A percentile compares a stretch with the other conserved stretches of the same genome.
These are phyloP conservation scores for Mastigias papua DNA, from an alignment of 30 jellyfish, hydroid and myxozoan species.

Conservation along the genomic window DNA sequence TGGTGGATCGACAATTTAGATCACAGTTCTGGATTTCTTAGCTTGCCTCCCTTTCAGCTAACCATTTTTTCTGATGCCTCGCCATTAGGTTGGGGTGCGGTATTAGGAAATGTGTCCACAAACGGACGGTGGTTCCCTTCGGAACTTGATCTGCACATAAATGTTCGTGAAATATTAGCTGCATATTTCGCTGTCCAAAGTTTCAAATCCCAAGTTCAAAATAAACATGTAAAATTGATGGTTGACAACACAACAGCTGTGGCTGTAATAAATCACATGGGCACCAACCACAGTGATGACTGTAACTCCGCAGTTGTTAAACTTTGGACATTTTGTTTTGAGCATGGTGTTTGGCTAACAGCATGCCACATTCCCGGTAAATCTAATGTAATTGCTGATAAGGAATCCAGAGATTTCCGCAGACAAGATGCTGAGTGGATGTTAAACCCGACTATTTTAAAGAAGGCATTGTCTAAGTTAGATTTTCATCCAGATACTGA, in stretches of 20 bases:
- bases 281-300: slow-evolving; percentile 34
- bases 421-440: slow-evolving; percentile 59
- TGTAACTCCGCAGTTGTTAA: slow-evolving; percentile 11
- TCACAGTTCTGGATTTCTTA: not conserved
- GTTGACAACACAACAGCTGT: slow-evolving; percentile 64
- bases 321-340: slow-evolving; percentile 40
- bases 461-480: not conserved
- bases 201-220: not conserved
- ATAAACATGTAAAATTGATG: slow-evolving; percentile 38
- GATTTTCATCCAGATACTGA: slow-evolving; percentile 28
- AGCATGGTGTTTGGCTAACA: slow-evolving; percentile 24
- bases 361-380: slow-evolving; percentile 60
- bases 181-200: slow-evolving; percentile 48
- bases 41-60: not conserved
- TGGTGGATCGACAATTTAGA: slow-evolving; percentile 53
- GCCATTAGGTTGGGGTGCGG: slow-evolving; percentile 67
- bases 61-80: slow-evolving; percentile 50
- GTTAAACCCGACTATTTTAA: slow-evolving; percentile 9
- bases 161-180: slow-evolving; percentile 20
- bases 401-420: slow-evolving; percentile 32
- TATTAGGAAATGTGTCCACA: not conserved
- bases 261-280: slow-evolving; percentile 40
- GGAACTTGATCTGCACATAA: slow-evolving; percentile 33
- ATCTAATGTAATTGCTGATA: slow-evolving; percentile 47
- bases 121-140: slow-evolving; percentile 29